A percentile compares a stretch with the other conserved stretches of the same genome.
phyloP scores from a whole-genome alignment of 2,888 invertebrate genomes.

The Drosophila monieri region DNA sequence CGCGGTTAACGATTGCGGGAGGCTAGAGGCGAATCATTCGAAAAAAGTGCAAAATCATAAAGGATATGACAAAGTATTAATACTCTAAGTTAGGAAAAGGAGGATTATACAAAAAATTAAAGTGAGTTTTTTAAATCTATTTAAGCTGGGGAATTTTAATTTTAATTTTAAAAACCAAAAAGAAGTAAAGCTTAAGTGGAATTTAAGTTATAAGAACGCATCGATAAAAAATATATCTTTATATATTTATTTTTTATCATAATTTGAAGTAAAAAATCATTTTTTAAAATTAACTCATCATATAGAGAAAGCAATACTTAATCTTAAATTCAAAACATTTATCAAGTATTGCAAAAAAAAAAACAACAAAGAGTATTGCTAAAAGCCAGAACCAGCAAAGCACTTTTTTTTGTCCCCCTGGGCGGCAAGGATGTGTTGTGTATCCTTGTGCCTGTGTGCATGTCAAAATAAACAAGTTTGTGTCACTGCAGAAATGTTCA shows the following conservation, averaged over 20 bases:
- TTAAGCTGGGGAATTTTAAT: no score
- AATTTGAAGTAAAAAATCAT: no score
- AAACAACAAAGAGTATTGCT: constrained; percentile 25
- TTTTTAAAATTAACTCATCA: no score
- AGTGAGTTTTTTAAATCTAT: no score
- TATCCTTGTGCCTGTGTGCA: constrained; percentile 50
- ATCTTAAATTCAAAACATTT: not conserved
- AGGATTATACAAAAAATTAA: no score
- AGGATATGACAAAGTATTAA: not conserved
- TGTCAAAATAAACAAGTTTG: constrained; percentile 82
- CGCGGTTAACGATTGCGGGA: constrained; percentile 73
- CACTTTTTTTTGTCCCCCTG: constrained; percentile 7
- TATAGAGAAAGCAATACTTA: no score
- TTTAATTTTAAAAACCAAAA: no score
- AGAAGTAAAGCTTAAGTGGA: no score
- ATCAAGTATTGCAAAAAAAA: not conserved
- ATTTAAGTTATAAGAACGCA: no score
- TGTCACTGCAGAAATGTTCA: constrained; percentile 83
- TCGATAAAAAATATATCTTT: no score
- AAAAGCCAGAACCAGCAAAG: constrained; percentile 8
- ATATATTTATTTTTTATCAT: no score
- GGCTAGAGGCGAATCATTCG: constrained; percentile 39
- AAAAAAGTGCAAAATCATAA: constrained; percentile 2
- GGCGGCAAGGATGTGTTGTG: constrained; percentile 23
- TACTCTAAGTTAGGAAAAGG: not conserved